phyloP scores from a whole-genome alignment of 1,140 invertebrate genomes.

The Lepidurus arcticus region DNA sequence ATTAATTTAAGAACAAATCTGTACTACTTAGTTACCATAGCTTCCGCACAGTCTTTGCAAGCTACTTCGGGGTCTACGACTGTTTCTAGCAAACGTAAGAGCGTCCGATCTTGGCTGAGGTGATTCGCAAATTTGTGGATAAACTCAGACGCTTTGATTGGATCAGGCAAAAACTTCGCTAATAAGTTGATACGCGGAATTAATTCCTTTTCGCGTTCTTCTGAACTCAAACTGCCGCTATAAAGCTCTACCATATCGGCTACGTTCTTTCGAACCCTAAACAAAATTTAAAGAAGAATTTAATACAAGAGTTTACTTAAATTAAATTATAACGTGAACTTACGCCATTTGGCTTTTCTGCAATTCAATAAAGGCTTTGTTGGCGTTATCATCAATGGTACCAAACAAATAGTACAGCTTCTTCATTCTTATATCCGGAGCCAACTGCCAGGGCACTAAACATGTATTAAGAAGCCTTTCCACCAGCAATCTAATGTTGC shows the following conservation, averaged over 20 bases:
- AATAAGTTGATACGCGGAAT: slow-evolving; percentile 53
- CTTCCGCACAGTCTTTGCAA: slow-evolving; percentile 83
- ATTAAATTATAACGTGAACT: slow-evolving; percentile 40
- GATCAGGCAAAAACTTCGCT: slow-evolving; percentile 78
- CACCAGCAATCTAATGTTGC: slow-evolving; percentile 68
- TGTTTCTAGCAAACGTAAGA: slow-evolving; percentile 77
- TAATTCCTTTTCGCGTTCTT: slow-evolving; percentile 63
- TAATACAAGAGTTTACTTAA: not conserved
- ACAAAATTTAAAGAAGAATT: slow-evolving; percentile 28
- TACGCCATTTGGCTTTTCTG: slow-evolving; percentile 82
- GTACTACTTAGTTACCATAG: slow-evolving; percentile 49
- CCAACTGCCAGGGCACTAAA: slow-evolving; percentile 85
- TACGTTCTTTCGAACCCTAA: slow-evolving; percentile 70
- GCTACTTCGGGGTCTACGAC: slow-evolving; percentile 79
- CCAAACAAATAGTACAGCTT: slow-evolving; percentile 85
- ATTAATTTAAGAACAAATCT: not conserved
- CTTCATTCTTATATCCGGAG: slow-evolving; percentile 84
- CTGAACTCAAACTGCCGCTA: slow-evolving; percentile 52
- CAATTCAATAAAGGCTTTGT: slow-evolving; percentile 90
- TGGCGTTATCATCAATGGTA: slow-evolving; percentile 90
- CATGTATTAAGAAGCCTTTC: slow-evolving; percentile 93
- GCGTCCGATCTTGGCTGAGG: slow-evolving; percentile 65
- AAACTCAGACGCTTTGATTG: slow-evolving; percentile 86
- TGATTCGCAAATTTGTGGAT: slow-evolving; percentile 79
- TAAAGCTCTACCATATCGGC: slow-evolving; percentile 78